A percentile compares a stretch with the other conserved stretches of the same genome.
Conservation (phyloP, 2,888 invertebrate species). For the Sisyra terminalis region DNA sequence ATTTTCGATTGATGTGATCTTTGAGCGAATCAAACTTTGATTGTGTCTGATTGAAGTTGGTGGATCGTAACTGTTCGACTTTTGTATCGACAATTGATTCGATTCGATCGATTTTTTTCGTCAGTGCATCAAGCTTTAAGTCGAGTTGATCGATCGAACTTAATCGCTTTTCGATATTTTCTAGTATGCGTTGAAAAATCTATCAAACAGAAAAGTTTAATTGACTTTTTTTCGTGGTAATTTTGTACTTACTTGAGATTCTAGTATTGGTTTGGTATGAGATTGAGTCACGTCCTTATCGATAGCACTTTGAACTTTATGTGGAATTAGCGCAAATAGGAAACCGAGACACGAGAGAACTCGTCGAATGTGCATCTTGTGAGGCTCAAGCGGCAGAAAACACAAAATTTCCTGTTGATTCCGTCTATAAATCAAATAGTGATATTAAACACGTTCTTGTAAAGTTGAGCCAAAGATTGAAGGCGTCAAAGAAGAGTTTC, state of each 20-base stretch:
- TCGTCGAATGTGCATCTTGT: too few species aligned
- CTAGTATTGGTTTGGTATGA: too few species aligned
- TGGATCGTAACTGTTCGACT: conserved; percentile 17
- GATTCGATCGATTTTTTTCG: conserved; percentile 24
- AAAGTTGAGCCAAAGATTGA: too few species aligned
- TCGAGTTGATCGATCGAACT: conserved; percentile 23
- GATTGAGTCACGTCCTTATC: too few species aligned
- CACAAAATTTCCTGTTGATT: too few species aligned
- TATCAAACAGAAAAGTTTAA: conserved; percentile 14
- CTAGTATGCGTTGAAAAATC: conserved; percentile 21
- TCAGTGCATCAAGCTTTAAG: conserved; percentile 20
- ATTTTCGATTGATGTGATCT: conserved; percentile 24
- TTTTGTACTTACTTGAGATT: too few species aligned
- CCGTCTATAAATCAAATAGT: too few species aligned
- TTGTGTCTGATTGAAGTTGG: conserved; percentile 9
- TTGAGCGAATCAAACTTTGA: conserved; percentile 26
- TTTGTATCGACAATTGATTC: conserved; percentile 23
- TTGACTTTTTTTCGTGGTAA: not conserved
- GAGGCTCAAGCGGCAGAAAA: too few species aligned
- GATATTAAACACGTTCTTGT: too few species aligned
- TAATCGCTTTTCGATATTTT: conserved; percentile 25
- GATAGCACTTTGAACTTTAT: not conserved
- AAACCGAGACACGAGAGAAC: too few species aligned
- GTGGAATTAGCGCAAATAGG: not conserved
- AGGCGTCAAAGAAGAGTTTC: too few species aligned